phyloP scores from a whole-genome alignment of 2,113 vertebrate genomes.

The Ammospiza nelsoni region DNA sequence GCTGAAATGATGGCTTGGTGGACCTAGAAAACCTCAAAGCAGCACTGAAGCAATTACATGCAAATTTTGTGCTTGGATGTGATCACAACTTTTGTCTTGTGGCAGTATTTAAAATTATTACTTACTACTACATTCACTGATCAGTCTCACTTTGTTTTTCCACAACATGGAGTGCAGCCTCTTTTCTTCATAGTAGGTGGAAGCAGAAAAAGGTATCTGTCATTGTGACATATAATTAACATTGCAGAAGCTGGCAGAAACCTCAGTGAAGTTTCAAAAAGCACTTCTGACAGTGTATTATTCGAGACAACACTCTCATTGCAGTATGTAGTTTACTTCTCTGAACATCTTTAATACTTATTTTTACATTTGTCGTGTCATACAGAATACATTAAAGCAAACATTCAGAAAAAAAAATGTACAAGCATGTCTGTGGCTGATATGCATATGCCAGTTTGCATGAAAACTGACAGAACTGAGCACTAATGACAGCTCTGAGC shows the following conservation, averaged over 20 bases:
- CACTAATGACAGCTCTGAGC: conserved; percentile 9
- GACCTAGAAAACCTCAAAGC: background rate
- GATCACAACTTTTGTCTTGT: background rate
- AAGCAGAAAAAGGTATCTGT: background rate
- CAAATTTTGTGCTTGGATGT: background rate
- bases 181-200: background rate
- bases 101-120: background rate
- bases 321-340: background rate
- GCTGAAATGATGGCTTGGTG: background rate
- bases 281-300: background rate
- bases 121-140: background rate
- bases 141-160: background rate
- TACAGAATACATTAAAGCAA: conserved; percentile 37
- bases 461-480: background rate
- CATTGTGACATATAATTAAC: background rate
- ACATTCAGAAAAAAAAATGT: conserved; percentile 24
- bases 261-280: background rate
- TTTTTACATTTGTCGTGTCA: conserved; percentile 23
- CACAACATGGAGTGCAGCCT: background rate
- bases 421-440: background rate
- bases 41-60: background rate
- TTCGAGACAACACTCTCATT: background rate
- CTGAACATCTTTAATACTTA: conserved; percentile 31
- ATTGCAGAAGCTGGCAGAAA: background rate
- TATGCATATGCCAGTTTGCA: background rate